A percentile compares a stretch with the other conserved stretches of the same genome.
These are phyloP conservation scores for Pluvialis apricaria DNA, from an alignment of 2,113 vertebrate species.

Conservation along the genomic window DNA sequence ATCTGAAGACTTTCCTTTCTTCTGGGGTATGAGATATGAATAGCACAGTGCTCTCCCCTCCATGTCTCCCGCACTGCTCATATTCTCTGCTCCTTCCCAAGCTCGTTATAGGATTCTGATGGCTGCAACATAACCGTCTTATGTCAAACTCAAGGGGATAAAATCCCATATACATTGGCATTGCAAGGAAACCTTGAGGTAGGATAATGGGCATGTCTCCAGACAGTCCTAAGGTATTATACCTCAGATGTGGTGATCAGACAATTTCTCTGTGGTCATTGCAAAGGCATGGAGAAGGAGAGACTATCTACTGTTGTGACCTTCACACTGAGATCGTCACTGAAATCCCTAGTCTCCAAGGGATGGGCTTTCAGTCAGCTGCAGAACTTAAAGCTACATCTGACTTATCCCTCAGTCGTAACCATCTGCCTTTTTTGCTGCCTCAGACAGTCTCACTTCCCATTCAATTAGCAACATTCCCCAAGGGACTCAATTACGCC, in stretches of 20 bases:
- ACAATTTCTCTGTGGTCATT: not conserved
- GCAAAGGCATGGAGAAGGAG: not conserved
- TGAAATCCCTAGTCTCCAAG: not conserved
- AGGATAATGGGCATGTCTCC: not conserved
- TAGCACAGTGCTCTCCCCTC: not conserved
- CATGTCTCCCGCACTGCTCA: not conserved
- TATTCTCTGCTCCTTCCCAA: not conserved
- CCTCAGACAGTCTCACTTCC: not conserved
- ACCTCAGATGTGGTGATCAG: not conserved
- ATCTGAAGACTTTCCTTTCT: not conserved
- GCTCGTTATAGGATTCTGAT: not conserved
- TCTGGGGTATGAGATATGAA: not conserved
- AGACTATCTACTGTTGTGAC: not conserved
- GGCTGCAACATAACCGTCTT: not conserved
- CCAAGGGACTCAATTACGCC: not conserved
- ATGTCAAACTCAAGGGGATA: not conserved
- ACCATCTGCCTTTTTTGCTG: constrained; percentile 31
- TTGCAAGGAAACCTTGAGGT: not conserved
- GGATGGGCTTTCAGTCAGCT: not conserved
- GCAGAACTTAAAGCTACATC: not conserved
- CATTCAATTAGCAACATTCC: not conserved
- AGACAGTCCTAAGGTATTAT: not conserved
- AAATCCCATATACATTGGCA: not conserved
- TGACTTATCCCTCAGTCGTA: not conserved
- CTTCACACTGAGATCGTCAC: not conserved